Evolutionary conservation across 2,797 vertebrate genomes (phyloP).

Genomic region (Hapalemur alaotrensis): DNA sequence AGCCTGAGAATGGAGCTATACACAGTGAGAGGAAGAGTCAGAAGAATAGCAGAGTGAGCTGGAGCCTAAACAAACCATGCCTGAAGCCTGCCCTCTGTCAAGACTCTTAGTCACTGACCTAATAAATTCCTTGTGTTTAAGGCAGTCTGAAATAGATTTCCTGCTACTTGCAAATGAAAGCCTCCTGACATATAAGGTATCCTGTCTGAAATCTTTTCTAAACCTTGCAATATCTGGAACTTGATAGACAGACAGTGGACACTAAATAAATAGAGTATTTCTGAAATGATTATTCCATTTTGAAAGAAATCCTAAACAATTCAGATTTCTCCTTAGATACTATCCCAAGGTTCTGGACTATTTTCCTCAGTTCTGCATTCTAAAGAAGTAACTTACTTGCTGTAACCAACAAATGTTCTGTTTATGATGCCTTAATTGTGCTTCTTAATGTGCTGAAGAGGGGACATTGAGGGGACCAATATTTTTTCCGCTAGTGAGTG

Average conservation of each 20-base stretch:
- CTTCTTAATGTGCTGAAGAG: background rate
- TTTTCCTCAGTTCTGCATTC: background rate
- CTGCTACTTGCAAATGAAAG: background rate
- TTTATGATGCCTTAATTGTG: background rate
- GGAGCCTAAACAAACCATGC: background rate
- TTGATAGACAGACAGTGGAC: background rate
- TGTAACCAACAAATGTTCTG: background rate
- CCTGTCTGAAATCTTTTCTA: background rate
- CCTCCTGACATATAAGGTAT: background rate
- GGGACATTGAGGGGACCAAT: background rate
- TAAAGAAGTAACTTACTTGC: constrained; percentile 17
- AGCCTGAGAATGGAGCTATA: background rate
- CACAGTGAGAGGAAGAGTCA: background rate
- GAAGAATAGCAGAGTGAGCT: background rate
- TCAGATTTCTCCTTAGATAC: constrained; percentile 4
- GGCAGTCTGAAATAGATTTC: background rate
- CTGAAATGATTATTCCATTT: constrained; percentile 19
- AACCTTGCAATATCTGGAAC: background rate
- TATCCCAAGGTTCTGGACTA: background rate
- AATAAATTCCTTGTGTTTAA: background rate
- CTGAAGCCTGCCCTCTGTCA: background rate
- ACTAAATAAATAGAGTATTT: background rate
- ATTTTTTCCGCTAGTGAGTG: background rate
- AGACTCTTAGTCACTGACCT: background rate
- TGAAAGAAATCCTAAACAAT: constrained; percentile 27